Evolutionary conservation across 2,888 invertebrate species (phyloP).

Genomic region (Rugalucina vietnamica): DNA sequence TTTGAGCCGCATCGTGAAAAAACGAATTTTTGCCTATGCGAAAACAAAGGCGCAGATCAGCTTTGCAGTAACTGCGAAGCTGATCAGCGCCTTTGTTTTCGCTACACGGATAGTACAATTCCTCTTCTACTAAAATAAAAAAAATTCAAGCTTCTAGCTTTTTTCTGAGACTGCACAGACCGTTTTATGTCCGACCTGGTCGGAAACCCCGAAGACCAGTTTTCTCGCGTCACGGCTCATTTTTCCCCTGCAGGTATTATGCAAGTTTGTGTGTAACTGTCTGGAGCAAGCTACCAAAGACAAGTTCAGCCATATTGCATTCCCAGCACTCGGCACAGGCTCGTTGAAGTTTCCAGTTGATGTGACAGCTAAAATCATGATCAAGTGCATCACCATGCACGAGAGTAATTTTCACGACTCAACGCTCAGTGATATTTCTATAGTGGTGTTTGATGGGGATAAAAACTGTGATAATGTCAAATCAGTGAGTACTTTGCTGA

Average conservation of each 20-base stretch:
- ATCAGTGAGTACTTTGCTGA: constrained; percentile 31
- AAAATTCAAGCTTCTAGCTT: no score
- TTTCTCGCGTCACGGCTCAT: no score
- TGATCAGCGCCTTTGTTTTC: no score
- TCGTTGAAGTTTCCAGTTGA: constrained; percentile 61
- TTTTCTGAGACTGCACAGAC: no score
- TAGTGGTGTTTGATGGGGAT: constrained; percentile 61
- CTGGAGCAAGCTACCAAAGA: constrained; percentile 44
- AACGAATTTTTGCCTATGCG: no score
- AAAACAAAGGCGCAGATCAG: no score
- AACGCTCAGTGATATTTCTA: constrained; percentile 48
- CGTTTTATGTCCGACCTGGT: no score
- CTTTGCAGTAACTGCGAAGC: no score
- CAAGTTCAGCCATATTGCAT: constrained; percentile 55
- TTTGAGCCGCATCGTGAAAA: no score
- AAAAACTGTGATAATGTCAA: constrained; percentile 26
- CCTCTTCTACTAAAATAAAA: no score
- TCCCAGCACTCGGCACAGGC: constrained; percentile 76
- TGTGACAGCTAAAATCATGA: constrained; percentile 62
- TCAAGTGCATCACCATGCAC: constrained; percentile 60
- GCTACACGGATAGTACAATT: no score
- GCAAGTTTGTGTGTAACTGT: constrained; percentile 52
- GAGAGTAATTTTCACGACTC: constrained; percentile 42
- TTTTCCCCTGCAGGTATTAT: constrained; percentile 40
- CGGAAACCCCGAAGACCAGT: no score